Evolutionary conservation across 1,140 invertebrate species (phyloP).

Genomic region (Paraescarpia echinospica): DNA sequence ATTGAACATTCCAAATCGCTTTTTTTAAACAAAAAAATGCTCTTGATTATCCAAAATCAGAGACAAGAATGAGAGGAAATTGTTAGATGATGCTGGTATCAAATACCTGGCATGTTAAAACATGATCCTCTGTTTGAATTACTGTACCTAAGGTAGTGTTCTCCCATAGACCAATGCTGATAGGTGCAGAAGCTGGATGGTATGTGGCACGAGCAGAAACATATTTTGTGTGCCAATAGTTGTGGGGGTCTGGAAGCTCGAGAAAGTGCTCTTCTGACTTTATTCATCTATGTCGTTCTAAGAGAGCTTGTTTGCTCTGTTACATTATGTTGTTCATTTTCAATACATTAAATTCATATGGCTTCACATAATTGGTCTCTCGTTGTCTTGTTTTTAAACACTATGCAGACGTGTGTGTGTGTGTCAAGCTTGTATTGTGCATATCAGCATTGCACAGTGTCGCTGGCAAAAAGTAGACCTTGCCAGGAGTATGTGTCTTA

Average conservation of each 20-base stretch:
- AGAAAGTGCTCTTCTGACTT: background rate
- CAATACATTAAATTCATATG: background rate
- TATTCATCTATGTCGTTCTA: background rate
- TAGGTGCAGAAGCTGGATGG: background rate
- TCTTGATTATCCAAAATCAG: too few species aligned
- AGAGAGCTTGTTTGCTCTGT: background rate
- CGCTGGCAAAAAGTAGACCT: too few species aligned
- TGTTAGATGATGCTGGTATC: too few species aligned
- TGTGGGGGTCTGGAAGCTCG: background rate
- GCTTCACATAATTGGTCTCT: background rate
- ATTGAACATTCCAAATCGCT: too few species aligned
- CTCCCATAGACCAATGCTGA: background rate
- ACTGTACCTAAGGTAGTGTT: background rate
- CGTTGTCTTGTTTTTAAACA: background rate
- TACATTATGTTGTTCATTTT: background rate
- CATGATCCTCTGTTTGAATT: background rate
- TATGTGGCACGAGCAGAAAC: background rate
- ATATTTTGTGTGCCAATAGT: background rate
- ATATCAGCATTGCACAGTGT: background rate
- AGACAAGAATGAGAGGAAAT: too few species aligned
- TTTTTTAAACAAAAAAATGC: too few species aligned
- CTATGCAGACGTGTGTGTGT: background rate
- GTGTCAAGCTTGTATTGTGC: background rate
- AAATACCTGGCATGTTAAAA: background rate
- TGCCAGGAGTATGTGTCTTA: background rate